A percentile compares a stretch with the other conserved stretches of the same genome.
phyloP scores from a whole-genome alignment of 2,888 invertebrate species.

The Sussaba pulchella region DNA sequence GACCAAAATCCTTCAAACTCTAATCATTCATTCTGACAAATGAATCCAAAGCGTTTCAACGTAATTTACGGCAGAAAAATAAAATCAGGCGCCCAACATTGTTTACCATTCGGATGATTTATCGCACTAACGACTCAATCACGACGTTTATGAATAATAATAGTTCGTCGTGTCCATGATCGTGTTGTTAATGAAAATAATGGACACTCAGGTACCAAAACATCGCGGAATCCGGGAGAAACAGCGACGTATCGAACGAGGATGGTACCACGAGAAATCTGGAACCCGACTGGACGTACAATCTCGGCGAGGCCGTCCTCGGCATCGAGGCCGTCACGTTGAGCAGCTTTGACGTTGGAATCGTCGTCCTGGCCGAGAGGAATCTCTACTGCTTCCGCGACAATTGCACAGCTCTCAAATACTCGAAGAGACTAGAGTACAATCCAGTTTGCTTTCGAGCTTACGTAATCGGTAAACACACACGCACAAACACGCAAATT shows the following conservation, averaged over 20 bases:
- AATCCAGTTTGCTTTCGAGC: slow-evolving; percentile 91
- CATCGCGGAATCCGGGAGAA: slow-evolving; percentile 82
- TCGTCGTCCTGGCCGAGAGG: slow-evolving; percentile 93
- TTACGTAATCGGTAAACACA: slow-evolving; percentile 87
- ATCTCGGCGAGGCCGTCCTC: slow-evolving; percentile 91
- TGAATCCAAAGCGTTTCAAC: no score
- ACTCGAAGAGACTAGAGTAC: slow-evolving; percentile 94
- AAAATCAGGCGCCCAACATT: no score
- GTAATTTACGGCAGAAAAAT: no score
- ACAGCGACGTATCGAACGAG: slow-evolving; percentile 63
- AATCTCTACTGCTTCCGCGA: slow-evolving; percentile 93
- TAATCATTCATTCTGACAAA: no score
- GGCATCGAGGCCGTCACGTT: slow-evolving; percentile 88
- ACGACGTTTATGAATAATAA: slow-evolving; percentile 10
- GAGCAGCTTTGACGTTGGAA: slow-evolving; percentile 88
- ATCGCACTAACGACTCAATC: no score
- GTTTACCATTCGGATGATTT: no score
- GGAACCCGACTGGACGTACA: slow-evolving; percentile 92
- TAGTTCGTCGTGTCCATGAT: neutral
- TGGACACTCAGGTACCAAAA: slow-evolving; percentile 80
- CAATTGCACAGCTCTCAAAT: slow-evolving; percentile 90
- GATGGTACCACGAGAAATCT: slow-evolving; percentile 85
- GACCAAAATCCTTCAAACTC: no score
- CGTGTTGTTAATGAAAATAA: neutral
- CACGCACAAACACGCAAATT: neutral